Evolutionary conservation across 2,113 vertebrate species (phyloP).

Genomic region (Thomomys bottae): DNA sequence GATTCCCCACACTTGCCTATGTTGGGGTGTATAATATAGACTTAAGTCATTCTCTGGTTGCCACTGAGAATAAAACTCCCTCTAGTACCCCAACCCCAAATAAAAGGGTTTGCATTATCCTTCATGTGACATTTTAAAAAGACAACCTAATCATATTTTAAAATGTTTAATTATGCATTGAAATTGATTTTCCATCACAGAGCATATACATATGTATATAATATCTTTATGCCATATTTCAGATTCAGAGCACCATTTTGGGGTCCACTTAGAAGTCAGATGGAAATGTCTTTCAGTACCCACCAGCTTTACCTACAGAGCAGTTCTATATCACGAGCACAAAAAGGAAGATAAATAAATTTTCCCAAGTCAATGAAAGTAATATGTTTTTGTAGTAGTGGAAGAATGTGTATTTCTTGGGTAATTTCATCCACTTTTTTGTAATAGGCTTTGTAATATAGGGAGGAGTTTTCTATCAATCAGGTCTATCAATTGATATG

Average conservation of each 20-base stretch:
- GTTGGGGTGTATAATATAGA: background rate
- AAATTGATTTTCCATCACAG: background rate
- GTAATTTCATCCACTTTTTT: background rate
- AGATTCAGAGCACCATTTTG: background rate
- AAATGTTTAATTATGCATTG: constrained; percentile 5
- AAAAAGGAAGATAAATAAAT: background rate
- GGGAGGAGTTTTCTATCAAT: background rate
- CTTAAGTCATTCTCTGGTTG: background rate
- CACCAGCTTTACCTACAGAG: background rate
- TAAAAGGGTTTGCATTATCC: background rate
- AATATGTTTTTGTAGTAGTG: background rate
- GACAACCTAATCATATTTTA: background rate
- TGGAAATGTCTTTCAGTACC: background rate
- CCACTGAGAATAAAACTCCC: background rate
- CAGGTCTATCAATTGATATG: background rate
- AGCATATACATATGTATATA: background rate
- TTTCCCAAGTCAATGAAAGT: background rate
- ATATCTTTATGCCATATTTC: background rate
- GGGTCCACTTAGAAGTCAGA: background rate
- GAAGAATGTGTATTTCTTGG: background rate
- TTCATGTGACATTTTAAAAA: background rate
- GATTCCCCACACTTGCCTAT: background rate
- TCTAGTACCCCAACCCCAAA: background rate
- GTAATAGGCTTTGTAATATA: background rate
- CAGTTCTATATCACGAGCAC: accelerated